These are phyloP conservation scores for Scaeva pyrastri DNA, from an alignment of 2,888 invertebrate genomes.

Conservation along the genomic window DNA sequence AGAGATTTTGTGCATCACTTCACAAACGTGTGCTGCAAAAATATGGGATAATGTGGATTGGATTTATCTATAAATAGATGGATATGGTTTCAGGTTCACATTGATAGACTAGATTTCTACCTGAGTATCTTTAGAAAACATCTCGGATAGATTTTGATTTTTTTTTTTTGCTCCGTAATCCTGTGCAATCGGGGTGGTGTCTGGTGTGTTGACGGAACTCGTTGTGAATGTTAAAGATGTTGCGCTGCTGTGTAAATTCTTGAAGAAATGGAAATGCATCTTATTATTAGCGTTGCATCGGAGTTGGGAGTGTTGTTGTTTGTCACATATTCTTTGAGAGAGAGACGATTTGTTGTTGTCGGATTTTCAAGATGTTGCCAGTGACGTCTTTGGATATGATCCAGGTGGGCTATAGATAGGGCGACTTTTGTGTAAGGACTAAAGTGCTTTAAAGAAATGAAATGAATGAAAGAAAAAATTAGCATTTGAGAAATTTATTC, in stretches of 20 bases:
- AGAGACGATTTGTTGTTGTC: too few relatives aligned
- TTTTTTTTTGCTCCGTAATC: background rate
- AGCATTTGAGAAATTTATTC: too few relatives aligned
- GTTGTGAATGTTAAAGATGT: conserved; percentile 12
- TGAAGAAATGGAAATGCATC: background rate
- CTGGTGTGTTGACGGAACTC: background rate
- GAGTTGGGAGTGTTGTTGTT: too few relatives aligned
- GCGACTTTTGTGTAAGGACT: too few relatives aligned
- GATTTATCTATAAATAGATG: too few relatives aligned
- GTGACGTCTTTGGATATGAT: too few relatives aligned
- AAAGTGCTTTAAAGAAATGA: too few relatives aligned
- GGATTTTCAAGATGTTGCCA: too few relatives aligned
- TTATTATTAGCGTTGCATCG: background rate
- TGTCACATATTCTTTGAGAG: too few relatives aligned
- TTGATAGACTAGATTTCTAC: conserved; percentile 5
- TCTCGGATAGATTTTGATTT: background rate
- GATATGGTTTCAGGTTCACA: background rate
- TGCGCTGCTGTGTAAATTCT: background rate
- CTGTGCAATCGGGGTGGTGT: conserved; percentile 1
- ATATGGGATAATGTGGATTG: conserved; percentile 20
- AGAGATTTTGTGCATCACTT: background rate
- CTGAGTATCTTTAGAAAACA: background rate
- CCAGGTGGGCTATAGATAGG: too few relatives aligned
- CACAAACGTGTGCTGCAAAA: conserved; percentile 17
- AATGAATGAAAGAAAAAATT: too few relatives aligned